Evolutionary conservation across 2,888 invertebrate species (phyloP).

Genomic region (Crematogaster levior): DNA sequence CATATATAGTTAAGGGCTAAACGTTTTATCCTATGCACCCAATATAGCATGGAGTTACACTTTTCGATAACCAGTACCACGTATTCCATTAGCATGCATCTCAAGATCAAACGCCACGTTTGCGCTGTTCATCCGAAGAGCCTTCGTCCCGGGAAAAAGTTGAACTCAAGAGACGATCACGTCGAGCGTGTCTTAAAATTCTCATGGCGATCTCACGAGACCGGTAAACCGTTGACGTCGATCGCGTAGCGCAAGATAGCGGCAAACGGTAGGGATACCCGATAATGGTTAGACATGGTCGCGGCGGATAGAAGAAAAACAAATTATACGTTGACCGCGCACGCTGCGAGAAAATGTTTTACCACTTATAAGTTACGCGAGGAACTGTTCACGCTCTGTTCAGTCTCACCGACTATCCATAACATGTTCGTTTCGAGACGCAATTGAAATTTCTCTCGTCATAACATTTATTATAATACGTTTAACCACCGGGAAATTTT

Average conservation of each 20-base stretch:
- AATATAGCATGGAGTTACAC: slow-evolving; percentile 63
- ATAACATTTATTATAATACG: not conserved
- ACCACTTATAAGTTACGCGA: slow-evolving; percentile 9
- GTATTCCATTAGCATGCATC: slow-evolving; percentile 71
- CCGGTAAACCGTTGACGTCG: slow-evolving; percentile 53
- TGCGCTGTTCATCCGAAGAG: slow-evolving; percentile 64
- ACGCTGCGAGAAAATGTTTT: slow-evolving; percentile 38
- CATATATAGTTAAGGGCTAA: slow-evolving; percentile 10
- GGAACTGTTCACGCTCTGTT: not conserved
- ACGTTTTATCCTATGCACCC: slow-evolving; percentile 51
- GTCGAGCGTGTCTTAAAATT: slow-evolving; percentile 67
- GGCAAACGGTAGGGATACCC: slow-evolving; percentile 7
- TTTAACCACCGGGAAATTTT: not conserved
- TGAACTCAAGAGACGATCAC: slow-evolving; percentile 68
- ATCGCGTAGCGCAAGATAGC: slow-evolving; percentile 50
- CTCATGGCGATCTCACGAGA: slow-evolving; percentile 64
- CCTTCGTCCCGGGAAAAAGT: slow-evolving; percentile 71
- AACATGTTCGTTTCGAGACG: not conserved
- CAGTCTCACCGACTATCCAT: not conserved
- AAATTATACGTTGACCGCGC: slow-evolving; percentile 58
- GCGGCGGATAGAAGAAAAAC: slow-evolving; percentile 54
- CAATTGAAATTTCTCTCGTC: not conserved
- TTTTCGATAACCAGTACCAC: slow-evolving; percentile 29
- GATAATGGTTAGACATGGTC: slow-evolving; percentile 34
- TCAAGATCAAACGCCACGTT: slow-evolving; percentile 59